A percentile compares a stretch with the other conserved stretches of the same genome.
Conservation (phyloP, 2,888 invertebrate species). For the Achlya flavicornis region DNA sequence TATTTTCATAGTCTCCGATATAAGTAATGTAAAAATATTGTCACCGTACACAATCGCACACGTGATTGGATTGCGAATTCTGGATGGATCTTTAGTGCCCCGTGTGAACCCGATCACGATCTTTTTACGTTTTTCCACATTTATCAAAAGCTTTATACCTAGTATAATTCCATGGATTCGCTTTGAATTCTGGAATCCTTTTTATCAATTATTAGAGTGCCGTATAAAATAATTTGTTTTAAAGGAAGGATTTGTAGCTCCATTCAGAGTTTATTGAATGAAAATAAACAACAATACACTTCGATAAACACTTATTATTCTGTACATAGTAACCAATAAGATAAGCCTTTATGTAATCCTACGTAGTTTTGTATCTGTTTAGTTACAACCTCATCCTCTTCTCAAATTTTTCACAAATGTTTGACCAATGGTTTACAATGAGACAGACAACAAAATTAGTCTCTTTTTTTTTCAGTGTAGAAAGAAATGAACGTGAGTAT, state of each 20-base stretch:
- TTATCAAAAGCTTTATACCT: slow-evolving; percentile 54
- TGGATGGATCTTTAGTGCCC: slow-evolving; percentile 39
- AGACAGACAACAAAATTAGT: no score
- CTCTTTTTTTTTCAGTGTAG: no score
- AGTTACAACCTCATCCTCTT: no score
- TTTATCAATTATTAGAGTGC: neutral
- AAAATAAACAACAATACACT: neutral
- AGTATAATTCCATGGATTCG: slow-evolving; percentile 37
- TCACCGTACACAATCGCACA: slow-evolving; percentile 53
- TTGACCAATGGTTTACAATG: no score
- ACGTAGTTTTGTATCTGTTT: no score
- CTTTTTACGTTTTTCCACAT: slow-evolving; percentile 58
- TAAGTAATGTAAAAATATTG: slow-evolving; percentile 35
- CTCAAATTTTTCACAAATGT: no score
- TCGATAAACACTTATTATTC: neutral
- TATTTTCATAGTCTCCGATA: neutral
- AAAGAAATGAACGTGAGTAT: no score
- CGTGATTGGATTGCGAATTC: slow-evolving; percentile 69
- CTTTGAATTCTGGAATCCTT: slow-evolving; percentile 33
- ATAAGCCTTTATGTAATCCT: no score
- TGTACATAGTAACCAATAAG: no score
- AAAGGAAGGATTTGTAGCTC: neutral
- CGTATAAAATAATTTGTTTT: no score
- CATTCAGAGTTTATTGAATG: neutral
- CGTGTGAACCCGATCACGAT: slow-evolving; percentile 70